These are phyloP conservation scores for Gambusia affinis DNA, from an alignment of 2,113 vertebrate genomes.

Conservation along the genomic window DNA sequence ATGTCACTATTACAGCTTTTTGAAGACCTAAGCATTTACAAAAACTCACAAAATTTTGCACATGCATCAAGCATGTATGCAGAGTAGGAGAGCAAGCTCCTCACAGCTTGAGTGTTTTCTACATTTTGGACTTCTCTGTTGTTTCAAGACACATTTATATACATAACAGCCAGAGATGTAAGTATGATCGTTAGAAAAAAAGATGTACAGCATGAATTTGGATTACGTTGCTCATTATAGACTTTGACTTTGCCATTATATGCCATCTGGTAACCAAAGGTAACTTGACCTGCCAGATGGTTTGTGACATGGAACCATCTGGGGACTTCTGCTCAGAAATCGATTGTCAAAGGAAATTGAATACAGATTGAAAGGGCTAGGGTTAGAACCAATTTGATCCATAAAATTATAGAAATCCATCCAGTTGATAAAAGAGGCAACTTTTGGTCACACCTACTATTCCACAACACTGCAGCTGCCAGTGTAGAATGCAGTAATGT, in stretches of 20 bases:
- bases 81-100: too few relatives aligned
- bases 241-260: neutral
- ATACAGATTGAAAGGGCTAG: neutral
- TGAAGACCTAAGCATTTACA: too few relatives aligned
- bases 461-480: neutral
- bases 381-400: neutral
- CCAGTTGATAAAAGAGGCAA: neutral
- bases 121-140: neutral
- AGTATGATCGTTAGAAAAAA: neutral
- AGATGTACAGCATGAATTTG: neutral
- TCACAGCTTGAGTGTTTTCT: too few relatives aligned
- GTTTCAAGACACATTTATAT: neutral
- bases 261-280: slow-evolving; percentile 10
- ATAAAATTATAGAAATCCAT: neutral
- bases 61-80: too few relatives aligned
- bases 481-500: neutral
- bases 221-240: neutral
- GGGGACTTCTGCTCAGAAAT: slow-evolving; percentile 3
- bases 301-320: slow-evolving; percentile 13
- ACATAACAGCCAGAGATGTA: neutral
- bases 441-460: neutral
- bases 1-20: too few relatives aligned
- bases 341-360: slow-evolving; percentile 1
- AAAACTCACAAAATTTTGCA: too few relatives aligned
- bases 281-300: slow-evolving; percentile 24